These are phyloP conservation scores for Clarias macrocephalus DNA, from an alignment of 2,113 vertebrate genomes.

Conservation along the genomic window DNA sequence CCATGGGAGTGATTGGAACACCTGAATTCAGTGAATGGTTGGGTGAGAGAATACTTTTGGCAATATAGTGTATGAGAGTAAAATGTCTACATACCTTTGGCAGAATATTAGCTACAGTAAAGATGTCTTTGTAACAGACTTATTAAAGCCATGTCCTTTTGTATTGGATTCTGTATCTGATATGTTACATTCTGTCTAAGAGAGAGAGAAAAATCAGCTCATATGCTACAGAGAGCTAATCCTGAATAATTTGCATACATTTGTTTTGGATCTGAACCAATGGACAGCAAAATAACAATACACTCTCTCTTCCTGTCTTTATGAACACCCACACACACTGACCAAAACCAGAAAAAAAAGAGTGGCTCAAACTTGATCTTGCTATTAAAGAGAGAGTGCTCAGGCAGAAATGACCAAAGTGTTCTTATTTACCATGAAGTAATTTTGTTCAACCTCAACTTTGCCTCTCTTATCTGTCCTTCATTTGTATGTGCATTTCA, in stretches of 20 bases:
- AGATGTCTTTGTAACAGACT: not conserved
- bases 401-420: not conserved
- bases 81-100: not conserved
- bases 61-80: not conserved
- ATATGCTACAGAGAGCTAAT: slow-evolving; percentile 32
- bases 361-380: not conserved
- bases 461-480: not conserved
- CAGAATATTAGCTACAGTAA: not conserved
- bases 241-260: slow-evolving; percentile 36
- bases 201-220: slow-evolving; percentile 11
- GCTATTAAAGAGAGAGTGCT: not conserved
- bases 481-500: slow-evolving; percentile 35
- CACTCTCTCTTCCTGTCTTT: not conserved
- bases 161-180: not conserved
- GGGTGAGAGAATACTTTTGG: too few relatives aligned
- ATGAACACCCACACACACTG: slow-evolving; percentile 16
- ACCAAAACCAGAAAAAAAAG: not conserved
- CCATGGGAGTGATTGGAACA: too few relatives aligned
- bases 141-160: not conserved
- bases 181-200: slow-evolving; percentile 1
- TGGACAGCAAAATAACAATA: slow-evolving; percentile 26
- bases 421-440: not conserved
- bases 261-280: slow-evolving; percentile 37
- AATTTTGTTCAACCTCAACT: not conserved
- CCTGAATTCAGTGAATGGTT: too few relatives aligned